Evolutionary conservation across 1,140 invertebrate genomes (phyloP), one percentile per base, ranked within the genome.

Genomic region (Platorchestia sp.): DNA sequence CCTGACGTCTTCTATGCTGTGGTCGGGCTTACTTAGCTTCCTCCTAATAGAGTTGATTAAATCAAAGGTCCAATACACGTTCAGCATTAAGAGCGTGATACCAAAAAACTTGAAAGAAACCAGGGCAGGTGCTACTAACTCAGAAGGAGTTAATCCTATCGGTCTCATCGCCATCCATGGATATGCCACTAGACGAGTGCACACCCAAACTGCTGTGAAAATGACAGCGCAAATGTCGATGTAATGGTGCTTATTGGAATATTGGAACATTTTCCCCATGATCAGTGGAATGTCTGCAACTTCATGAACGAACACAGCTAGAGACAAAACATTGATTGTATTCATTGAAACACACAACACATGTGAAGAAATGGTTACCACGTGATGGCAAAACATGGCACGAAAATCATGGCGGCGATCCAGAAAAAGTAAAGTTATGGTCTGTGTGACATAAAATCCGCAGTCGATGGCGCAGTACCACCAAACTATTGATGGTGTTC

Each of bases 391-490:
- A 42, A 91, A 36, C 89, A 91, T 91, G 19, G 43, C 22, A 36
- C 43, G 43, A 45, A 91, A 91, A 45, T 91, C 89, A 7, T 44
- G 89, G 14, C 44, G 41, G 7, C 89, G 89, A 45, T 91, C 89
- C 44, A 44, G 89, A 14, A 7, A 41, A 45, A 91, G 36, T 36
- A 91, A 91, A 91, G 42, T 22, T 22, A 43, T 14, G 19, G 43
- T 91, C 43, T 91, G 89, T 22, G 89, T 44, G 22, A 91, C 41
- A 42, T 91, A 91, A 42, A 91, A 91, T 44, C 89, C 89, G 7
- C 41, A 45, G 14, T 91, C 89, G 89, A 91, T 7, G 10, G 44
- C 42, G 89, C 89, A 91, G 89, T 91, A 91, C 89, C 89, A 91
- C 89, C 89, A 91, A 7, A 91, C 36, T 44, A 36, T 36, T 40